Percentiles rank a stretch among this genome's conserved stretches.
Evolutionary conservation across 2,113 vertebrate genomes (phyloP).

Genomic region (Motacilla tschutschensis): DNA sequence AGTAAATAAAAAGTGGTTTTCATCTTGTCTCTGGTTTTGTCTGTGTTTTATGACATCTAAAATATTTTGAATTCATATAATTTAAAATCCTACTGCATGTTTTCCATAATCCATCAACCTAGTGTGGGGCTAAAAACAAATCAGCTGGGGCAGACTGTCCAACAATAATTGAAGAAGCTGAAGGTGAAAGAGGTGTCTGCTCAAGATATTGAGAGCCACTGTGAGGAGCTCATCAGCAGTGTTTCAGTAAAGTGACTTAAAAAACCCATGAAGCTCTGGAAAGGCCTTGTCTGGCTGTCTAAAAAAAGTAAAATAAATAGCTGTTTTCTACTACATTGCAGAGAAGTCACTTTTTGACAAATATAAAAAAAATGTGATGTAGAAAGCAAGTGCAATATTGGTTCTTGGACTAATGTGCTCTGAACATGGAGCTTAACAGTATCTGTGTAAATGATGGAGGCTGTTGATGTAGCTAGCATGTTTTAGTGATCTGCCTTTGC

Average conservation of each 20-base stretch:
- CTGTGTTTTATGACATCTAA: neutral
- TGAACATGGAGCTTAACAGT: neutral
- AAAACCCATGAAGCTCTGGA: neutral
- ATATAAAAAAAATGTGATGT: neutral
- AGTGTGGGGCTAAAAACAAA: neutral
- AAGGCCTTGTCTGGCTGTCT: neutral
- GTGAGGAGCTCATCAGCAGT: neutral
- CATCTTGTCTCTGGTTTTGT: neutral
- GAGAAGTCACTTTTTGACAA: neutral
- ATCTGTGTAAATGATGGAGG: accelerated
- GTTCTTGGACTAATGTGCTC: neutral
- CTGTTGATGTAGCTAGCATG: neutral
- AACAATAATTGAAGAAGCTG: neutral
- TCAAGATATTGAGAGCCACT: neutral
- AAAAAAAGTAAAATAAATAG: neutral
- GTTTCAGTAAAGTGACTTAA: neutral
- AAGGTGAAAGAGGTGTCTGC: neutral
- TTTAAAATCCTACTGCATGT: neutral
- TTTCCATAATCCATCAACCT: neutral
- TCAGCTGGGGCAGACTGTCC: neutral
- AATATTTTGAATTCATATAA: neutral
- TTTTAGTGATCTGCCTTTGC: neutral
- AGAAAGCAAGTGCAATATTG: neutral
- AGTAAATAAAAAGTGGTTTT: neutral
- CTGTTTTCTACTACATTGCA: neutral